These are phyloP conservation scores for Petromus typicus DNA, from an alignment of 2,113 vertebrate genomes.

Conservation along the genomic window DNA sequence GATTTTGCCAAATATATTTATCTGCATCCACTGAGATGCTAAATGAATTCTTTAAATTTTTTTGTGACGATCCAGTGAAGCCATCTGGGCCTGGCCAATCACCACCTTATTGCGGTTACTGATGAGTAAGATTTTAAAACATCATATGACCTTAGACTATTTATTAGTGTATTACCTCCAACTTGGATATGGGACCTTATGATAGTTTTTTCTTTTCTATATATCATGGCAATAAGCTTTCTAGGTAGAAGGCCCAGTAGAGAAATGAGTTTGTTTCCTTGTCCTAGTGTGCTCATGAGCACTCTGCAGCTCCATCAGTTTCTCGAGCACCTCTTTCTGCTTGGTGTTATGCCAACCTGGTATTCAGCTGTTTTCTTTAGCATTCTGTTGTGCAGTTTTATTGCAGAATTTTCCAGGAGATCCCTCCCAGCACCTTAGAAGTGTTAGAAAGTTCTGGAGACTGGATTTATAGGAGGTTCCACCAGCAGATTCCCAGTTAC, in stretches of 20 bases:
- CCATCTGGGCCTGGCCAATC: neutral
- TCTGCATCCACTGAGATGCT: neutral
- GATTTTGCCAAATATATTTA: neutral
- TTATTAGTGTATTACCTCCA: neutral
- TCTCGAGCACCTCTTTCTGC: neutral
- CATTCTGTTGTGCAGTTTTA: neutral
- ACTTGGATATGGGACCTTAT: neutral
- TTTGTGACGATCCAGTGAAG: neutral
- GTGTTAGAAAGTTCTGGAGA: neutral
- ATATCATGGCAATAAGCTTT: neutral
- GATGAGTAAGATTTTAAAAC: neutral
- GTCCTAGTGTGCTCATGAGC: neutral
- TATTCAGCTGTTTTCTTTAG: neutral
- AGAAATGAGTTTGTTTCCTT: neutral
- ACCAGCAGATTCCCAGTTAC: neutral
- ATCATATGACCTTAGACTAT: neutral
- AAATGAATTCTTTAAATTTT: neutral
- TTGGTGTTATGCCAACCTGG: neutral
- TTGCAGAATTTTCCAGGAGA: neutral
- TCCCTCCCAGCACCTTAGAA: neutral
- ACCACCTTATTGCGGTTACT: conserved; percentile 18
- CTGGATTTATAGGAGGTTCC: neutral
- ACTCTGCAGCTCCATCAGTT: neutral
- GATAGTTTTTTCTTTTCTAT: conserved; percentile 17
- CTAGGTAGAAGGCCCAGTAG: neutral